Percentiles rank a stretch among this genome's conserved stretches.
phyloP scores from a whole-genome alignment of 2,113 vertebrate species.

The Amphilophus citrinellus region DNA sequence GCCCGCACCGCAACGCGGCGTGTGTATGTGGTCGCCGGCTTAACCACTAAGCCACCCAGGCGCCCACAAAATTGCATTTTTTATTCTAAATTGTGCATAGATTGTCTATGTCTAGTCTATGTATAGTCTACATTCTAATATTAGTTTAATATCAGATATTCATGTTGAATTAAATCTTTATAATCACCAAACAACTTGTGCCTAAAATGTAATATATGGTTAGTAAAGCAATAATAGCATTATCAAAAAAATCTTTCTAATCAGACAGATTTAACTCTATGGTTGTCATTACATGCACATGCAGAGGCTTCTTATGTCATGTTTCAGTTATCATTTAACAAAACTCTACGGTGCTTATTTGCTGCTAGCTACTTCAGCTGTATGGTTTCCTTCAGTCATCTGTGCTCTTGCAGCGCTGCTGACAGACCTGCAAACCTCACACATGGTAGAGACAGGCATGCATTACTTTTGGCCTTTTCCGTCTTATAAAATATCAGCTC shows the following conservation, averaged over 20 bases:
- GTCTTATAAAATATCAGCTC: conserved; percentile 49
- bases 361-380: conserved; percentile 23
- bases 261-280: not conserved
- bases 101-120: not conserved
- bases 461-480: conserved; percentile 46
- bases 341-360: conserved; percentile 24
- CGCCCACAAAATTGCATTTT: not conserved
- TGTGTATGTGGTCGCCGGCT: no score
- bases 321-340: conserved; percentile 6
- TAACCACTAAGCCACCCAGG: no score
- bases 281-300: not conserved
- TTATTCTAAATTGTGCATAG: not conserved
- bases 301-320: not conserved
- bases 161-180: not conserved
- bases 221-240: not conserved
- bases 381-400: conserved; percentile 66
- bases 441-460: conserved; percentile 41
- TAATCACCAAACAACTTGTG: not conserved
- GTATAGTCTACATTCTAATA: not conserved
- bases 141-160: not conserved
- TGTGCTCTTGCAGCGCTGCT: conserved; percentile 45
- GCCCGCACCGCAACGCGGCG: no score
- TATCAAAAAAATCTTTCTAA: not conserved
- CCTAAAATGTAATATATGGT: not conserved
- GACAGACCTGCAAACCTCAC: conserved; percentile 71